Evolutionary conservation across 2,888 invertebrate genomes (phyloP), one percentile per base, ranked within the genome.

Genomic region (Anarsia innoxiella): DNA sequence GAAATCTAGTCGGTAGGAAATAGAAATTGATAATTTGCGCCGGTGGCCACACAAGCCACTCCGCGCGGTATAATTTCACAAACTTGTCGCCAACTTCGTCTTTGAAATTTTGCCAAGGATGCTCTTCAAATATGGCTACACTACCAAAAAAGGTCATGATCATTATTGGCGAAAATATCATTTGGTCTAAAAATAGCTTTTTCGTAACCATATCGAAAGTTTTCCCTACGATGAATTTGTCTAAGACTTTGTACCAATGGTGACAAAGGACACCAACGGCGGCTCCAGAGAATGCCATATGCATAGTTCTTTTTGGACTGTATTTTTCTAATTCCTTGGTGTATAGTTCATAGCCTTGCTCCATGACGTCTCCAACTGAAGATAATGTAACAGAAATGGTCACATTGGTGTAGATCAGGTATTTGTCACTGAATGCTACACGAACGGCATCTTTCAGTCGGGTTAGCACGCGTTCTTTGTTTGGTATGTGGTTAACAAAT

Each of bases 1-100:
- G 87, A 70, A 89, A 97, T 55, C 87, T 89, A 5, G 92, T 90
- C 2, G 97, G 95, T 50, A 98, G 72, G 61, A 93, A 90, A 66
- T 92, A 95, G 74, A 98, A 98, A 73, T 97, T 97, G 13, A 98
- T 86, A 27, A 95, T 80, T 74, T 98, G 97, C 0, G 96, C 96
- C 0, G 94, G 93, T 0, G 97, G 97, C 97, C 97, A 97, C 3
- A 97, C 89, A 45, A 94, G 76, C 94, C 96, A 97, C 67, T 98
- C 97, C 0, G 95, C 96, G 11, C 88, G 78, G 62, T 96, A 96
- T 15, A 97, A 75, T 47, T 87, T 89, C 63, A 89, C 79, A 28
- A 93, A 94, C 71, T 97, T 96, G 12, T 88, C 78, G 50, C 83
- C 87, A 8, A 94, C 84, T 74, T 95, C 94, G 19, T 86, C 72